phyloP scores from a whole-genome alignment of 2,888 invertebrate species.

The Acanthoscelides obtectus region DNA sequence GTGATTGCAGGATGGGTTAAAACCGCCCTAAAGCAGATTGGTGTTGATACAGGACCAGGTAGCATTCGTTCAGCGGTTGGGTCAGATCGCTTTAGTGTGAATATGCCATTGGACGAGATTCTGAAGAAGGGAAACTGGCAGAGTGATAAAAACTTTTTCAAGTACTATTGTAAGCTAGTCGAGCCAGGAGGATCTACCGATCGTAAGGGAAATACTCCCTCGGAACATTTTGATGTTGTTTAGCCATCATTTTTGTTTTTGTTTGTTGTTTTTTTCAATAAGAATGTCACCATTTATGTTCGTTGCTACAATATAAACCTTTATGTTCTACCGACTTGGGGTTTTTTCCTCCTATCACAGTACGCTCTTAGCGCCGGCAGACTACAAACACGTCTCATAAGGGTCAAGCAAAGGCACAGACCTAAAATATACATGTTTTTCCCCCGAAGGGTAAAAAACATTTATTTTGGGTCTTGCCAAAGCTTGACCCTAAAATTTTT shows the following conservation, averaged over 20 bases:
- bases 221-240: not conserved
- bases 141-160: conserved; percentile 11
- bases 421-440: conserved; percentile 8
- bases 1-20: conserved; percentile 9
- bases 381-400: conserved; percentile 10
- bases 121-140: conserved; percentile 13
- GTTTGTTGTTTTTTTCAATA: no score
- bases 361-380: conserved; percentile 10
- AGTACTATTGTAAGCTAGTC: conserved; percentile 11
- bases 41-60: not conserved
- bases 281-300: no score
- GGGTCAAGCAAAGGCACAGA: conserved; percentile 14
- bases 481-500: conserved; percentile 8
- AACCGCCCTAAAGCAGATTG: not conserved
- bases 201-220: not conserved
- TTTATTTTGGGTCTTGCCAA: conserved; percentile 12
- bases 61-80: not conserved
- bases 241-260: no score
- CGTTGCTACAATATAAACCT: no score
- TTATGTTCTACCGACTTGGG: not conserved
- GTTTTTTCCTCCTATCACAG: conserved; percentile 1
- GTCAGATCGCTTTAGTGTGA: not conserved
- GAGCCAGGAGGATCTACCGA: not conserved
- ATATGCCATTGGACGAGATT: conserved; percentile 6
- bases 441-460: conserved; percentile 10